Evolutionary conservation across 2,113 vertebrate genomes (phyloP).

Genomic region (Proterorhinus semilunaris): DNA sequence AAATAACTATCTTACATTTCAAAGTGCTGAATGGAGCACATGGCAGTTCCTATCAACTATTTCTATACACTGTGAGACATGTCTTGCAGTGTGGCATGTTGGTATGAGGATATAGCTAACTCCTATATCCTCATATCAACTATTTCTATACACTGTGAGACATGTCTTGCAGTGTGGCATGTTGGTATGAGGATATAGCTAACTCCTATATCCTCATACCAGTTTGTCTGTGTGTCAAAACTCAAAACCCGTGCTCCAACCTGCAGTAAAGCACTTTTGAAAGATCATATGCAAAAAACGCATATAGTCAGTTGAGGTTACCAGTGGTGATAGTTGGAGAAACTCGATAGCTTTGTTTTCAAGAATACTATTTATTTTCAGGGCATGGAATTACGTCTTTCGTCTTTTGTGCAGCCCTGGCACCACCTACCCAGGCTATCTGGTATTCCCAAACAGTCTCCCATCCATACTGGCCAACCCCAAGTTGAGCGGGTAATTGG

Average conservation of each 20-base stretch:
- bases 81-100: background rate
- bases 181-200: no score
- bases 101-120: no score
- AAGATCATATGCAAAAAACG: background rate
- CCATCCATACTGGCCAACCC: no score
- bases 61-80: background rate
- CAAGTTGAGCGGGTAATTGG: no score
- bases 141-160: background rate
- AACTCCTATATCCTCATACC: background rate
- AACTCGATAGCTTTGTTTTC: background rate
- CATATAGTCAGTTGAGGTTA: slow-evolving; percentile 1
- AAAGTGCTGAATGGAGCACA: background rate
- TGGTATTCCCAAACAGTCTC: no score
- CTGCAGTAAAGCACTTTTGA: background rate
- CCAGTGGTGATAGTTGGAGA: background rate
- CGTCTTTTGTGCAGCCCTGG: background rate
- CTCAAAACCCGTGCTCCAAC: background rate
- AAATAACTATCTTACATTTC: background rate
- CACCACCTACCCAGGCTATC: no score
- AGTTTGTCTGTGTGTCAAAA: background rate
- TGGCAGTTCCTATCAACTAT: background rate
- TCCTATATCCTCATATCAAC: background rate
- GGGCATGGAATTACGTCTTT: background rate
- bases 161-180: background rate
- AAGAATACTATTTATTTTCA: background rate